phyloP scores from a whole-genome alignment of 64 coral and sea anemone species.

The Montipora efflorescens region DNA sequence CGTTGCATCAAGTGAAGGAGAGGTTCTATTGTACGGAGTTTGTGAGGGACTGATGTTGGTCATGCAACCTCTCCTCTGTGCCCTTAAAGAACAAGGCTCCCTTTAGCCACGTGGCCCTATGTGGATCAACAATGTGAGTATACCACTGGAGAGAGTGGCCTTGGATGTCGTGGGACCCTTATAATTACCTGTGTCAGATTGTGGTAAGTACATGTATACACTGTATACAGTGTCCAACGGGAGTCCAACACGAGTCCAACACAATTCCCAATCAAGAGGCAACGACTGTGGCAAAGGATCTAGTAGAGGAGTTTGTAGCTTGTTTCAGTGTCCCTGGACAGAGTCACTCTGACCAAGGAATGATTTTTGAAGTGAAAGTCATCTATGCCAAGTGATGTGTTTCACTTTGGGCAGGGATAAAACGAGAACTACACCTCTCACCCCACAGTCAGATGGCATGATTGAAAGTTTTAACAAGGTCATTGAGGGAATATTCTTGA shows the following conservation, averaged over 20 bases:
- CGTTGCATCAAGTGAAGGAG: too few relatives aligned
- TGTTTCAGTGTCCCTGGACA: background rate
- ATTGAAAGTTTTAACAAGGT: too few relatives aligned
- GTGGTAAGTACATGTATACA: too few relatives aligned
- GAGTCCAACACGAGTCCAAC: background rate
- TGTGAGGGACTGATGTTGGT: too few relatives aligned
- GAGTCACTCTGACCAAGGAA: conserved; percentile 49
- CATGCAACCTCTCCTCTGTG: conserved; percentile 11
- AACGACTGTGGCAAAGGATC: background rate
- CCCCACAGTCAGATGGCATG: background rate
- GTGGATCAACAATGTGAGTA: conserved; percentile 18
- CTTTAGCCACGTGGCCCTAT: background rate
- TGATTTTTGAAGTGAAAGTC: conserved; percentile 24
- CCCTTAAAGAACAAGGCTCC: background rate
- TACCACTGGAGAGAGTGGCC: background rate
- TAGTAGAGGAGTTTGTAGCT: too few relatives aligned
- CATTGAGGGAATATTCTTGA: too few relatives aligned
- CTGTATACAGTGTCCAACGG: background rate
- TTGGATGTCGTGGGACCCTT: too few relatives aligned
- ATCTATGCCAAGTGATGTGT: background rate
- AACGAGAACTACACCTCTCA: background rate
- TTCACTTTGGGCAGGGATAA: background rate
- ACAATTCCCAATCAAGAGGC: conserved; percentile 24
- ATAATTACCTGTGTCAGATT: too few relatives aligned
- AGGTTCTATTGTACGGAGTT: too few relatives aligned